Evolutionary conservation across 2,797 vertebrate species (phyloP), one percentile per base, ranked within the genome.

Genomic region (Sebastes itinus): DNA sequence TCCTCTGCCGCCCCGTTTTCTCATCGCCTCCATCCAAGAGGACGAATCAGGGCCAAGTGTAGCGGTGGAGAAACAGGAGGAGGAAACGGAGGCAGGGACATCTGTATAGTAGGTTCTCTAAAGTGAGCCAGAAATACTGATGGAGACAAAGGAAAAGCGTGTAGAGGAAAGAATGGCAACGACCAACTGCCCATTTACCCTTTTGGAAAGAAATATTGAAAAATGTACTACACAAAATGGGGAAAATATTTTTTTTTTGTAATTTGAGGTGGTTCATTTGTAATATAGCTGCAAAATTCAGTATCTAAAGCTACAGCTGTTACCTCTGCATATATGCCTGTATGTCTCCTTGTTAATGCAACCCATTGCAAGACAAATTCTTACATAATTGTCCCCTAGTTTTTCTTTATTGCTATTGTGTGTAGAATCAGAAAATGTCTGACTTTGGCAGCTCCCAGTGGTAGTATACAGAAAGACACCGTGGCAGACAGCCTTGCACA

Each of bases 21-120:
- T 85, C 79, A 80, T 87, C 27, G 73, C 80, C 70, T 87, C 65
- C 11, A 77, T 87, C 79, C 84, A 87, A 80, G 71, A 83, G 65
- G 75, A 75, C 8, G n/a, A 81, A 66, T 72, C 72, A 61, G 84
- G 62, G 86, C 90, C 88, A 89, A 90, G 77, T 80, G 76, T 81
- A 72, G 83, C 30, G 79, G 76, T 72, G 73, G 59, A 80, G 81
- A 81, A 88, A 90, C 81, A 85, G 88, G 62, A 88, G 85, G 77
- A 87, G 84, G 86, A 89, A 87, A 86, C 72, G 72, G 74, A 84
- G 80, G 75, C 83, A 81, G 72, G 72, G 84, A 89, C 86, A 81
- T 86, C 72, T 82, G 84, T 79, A n/a, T n/a, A 52, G 46, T 52
- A 83, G 77, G 69, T 75, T 85, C 32, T 64, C 67, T 63, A 64